phyloP scores from a whole-genome alignment of 1,140 invertebrate genomes.

The Drosophila bipectinata region DNA sequence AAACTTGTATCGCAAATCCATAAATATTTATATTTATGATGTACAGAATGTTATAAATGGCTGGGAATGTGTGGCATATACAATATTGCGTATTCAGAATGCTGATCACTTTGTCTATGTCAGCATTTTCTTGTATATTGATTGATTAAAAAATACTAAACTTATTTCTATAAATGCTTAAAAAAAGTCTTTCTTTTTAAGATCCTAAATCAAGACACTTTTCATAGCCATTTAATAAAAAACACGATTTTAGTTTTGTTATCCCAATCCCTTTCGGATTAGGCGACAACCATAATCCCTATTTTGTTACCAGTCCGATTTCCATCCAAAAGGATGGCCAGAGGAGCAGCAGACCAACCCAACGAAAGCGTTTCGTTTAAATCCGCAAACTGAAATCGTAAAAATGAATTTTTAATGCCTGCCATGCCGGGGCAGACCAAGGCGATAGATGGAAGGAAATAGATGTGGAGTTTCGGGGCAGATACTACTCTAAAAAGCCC shows the following conservation, averaged over 20 bases:
- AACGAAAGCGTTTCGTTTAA: slow-evolving; percentile 20
- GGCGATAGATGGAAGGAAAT: slow-evolving; percentile 49
- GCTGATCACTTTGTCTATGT: slow-evolving; percentile 16
- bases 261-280: slow-evolving; percentile 6
- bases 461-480: slow-evolving; percentile 18
- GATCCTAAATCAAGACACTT: neutral
- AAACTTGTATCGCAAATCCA: slow-evolving; percentile 65
- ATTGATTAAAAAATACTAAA: neutral
- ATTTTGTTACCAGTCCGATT: slow-evolving; percentile 25
- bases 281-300: slow-evolving; percentile 31
- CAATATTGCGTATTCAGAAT: slow-evolving; percentile 10
- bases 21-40: slow-evolving; percentile 74
- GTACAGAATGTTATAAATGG: slow-evolving; percentile 41
- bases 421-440: slow-evolving; percentile 14
- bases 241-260: neutral
- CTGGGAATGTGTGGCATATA: slow-evolving; percentile 13
- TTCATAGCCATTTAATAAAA: neutral
- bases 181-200: neutral
- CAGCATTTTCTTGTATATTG: slow-evolving; percentile 13
- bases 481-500: slow-evolving; percentile 5
- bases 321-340: neutral
- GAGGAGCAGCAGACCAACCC: neutral
- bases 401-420: slow-evolving; percentile 64
- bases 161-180: neutral
- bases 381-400: slow-evolving; percentile 52